Percentiles rank a stretch among this genome's conserved stretches.
phyloP scores from a whole-genome alignment of 2,888 invertebrate species.

The Agrotis segetum region DNA sequence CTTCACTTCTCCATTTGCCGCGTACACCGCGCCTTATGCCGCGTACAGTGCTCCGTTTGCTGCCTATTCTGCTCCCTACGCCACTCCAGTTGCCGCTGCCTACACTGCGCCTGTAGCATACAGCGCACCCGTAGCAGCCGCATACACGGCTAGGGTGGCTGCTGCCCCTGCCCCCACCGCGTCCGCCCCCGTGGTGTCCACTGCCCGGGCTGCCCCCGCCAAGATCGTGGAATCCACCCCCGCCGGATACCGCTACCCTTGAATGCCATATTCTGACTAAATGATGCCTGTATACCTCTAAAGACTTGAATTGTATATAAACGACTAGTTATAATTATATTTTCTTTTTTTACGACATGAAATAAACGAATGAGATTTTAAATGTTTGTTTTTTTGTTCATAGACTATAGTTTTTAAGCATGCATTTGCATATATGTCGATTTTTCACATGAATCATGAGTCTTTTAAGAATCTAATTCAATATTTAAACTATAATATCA shows the following conservation, averaged over 20 bases:
- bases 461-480: too few relatives aligned
- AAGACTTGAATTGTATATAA: slow-evolving; percentile 87
- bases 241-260: slow-evolving; percentile 86
- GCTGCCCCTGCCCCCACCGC: slow-evolving; percentile 74
- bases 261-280: slow-evolving; percentile 70
- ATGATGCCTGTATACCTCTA: slow-evolving; percentile 73
- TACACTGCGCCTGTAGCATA: slow-evolving; percentile 68
- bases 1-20: slow-evolving; percentile 46
- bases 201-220: slow-evolving; percentile 92
- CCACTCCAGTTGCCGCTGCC: slow-evolving; percentile 62
- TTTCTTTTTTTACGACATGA: slow-evolving; percentile 71
- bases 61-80: slow-evolving; percentile 50
- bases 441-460: too few relatives aligned
- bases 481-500: too few relatives aligned
- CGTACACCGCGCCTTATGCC: slow-evolving; percentile 58
- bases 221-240: slow-evolving; percentile 89
- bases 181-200: slow-evolving; percentile 91
- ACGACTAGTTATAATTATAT: slow-evolving; percentile 70
- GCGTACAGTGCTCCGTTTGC: slow-evolving; percentile 45
- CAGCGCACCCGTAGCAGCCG: slow-evolving; percentile 62
- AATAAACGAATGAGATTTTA: slow-evolving; percentile 60
- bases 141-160: slow-evolving; percentile 39
- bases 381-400: slow-evolving; percentile 20
- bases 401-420: too few relatives aligned
- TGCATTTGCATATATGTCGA: too few relatives aligned